phyloP scores from a whole-genome alignment of 1,140 invertebrate genomes.

The Oscheius sp. region DNA sequence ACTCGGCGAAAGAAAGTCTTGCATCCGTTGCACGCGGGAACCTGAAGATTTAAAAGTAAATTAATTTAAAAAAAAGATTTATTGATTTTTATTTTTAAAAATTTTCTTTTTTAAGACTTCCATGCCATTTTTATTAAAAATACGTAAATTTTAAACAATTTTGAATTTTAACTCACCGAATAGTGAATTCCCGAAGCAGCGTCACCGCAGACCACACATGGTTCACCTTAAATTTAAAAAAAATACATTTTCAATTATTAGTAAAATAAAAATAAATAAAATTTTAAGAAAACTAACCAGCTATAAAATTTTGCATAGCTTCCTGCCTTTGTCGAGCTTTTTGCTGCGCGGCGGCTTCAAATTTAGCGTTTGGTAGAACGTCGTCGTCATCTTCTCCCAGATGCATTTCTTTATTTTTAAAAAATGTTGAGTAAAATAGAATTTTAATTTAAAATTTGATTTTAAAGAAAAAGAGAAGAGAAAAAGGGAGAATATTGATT shows the following conservation, averaged over 20 bases:
- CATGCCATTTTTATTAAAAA: no score
- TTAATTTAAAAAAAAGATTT: no score
- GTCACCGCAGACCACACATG: conserved; percentile 54
- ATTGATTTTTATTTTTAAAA: no score
- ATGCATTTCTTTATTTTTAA: no score
- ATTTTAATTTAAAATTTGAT: no score
- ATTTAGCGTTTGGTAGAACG: not conserved
- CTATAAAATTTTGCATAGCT: conserved; percentile 6
- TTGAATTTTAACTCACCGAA: not conserved
- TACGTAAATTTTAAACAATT: not conserved
- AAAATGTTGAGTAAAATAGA: no score
- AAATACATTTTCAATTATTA: not conserved
- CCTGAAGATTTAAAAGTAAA: no score
- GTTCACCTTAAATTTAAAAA: conserved; percentile 44
- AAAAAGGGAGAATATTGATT: no score
- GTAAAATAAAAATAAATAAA: not conserved
- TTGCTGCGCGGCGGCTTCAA: not conserved
- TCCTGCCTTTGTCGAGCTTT: not conserved
- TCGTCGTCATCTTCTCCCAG: not conserved
- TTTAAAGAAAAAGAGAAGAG: no score
- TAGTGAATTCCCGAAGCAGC: conserved; percentile 51
- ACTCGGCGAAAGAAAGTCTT: conserved; percentile 51
- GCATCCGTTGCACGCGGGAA: conserved; percentile 51
- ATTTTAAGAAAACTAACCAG: not conserved
- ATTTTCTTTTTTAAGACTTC: no score